phyloP scores from a whole-genome alignment of 1,140 invertebrate genomes.

The Dendrolimus kikuchii region DNA sequence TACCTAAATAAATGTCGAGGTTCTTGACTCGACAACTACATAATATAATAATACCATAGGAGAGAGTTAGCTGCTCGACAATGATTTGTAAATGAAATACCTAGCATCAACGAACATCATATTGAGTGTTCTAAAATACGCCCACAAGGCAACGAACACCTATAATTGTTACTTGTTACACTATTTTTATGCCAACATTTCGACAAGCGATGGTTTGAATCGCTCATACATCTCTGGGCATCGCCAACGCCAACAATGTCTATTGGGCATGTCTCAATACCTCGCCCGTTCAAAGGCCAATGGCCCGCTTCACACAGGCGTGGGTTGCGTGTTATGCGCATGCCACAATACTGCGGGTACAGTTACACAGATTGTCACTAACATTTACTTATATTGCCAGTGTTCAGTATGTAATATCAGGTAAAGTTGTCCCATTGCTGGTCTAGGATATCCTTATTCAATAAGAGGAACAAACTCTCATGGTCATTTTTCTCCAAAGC shows the following conservation, averaged over 20 bases:
- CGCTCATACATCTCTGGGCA: slow-evolving; percentile 22
- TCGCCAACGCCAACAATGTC: slow-evolving; percentile 17
- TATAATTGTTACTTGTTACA: slow-evolving; percentile 21
- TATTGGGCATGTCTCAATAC: slow-evolving; percentile 19
- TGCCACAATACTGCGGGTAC: slow-evolving; percentile 27
- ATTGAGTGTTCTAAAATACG: slow-evolving; percentile 16
- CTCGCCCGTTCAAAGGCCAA: slow-evolving; percentile 37
- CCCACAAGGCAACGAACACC: slow-evolving; percentile 14
- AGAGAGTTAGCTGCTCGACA: slow-evolving; percentile 8
- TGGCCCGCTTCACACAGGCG: slow-evolving; percentile 40
- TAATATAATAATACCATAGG: slow-evolving; percentile 12
- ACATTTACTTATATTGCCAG: no score
- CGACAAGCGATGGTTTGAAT: slow-evolving; percentile 16
- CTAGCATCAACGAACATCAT: slow-evolving; percentile 4
- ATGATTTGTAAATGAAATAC: slow-evolving; percentile 19
- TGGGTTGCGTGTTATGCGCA: slow-evolving; percentile 39
- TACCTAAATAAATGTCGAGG: slow-evolving; percentile 58
- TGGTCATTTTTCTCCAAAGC: no score
- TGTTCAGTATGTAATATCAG: no score
- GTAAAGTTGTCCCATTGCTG: no score
- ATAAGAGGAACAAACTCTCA: no score
- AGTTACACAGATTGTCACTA: slow-evolving; percentile 31
- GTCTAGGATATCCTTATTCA: no score
- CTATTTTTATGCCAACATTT: slow-evolving; percentile 28
- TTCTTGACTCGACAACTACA: slow-evolving; percentile 37